A percentile compares a stretch with the other conserved stretches of the same genome.
Evolutionary conservation across 1,140 invertebrate species (phyloP).

Genomic region (Zaprionus africanus): DNA sequence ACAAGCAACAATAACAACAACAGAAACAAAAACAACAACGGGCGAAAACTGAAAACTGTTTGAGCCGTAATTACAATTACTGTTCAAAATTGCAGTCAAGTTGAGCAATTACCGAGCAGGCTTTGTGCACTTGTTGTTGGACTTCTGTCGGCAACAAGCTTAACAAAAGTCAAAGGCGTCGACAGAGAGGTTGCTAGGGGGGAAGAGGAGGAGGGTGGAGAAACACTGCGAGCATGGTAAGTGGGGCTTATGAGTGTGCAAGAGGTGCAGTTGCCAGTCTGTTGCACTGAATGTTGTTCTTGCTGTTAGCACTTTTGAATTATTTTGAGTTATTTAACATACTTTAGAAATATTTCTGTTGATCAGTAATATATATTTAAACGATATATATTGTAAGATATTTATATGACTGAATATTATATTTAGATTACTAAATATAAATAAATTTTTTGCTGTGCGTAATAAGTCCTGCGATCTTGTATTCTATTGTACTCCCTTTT

Average conservation of each 20-base stretch:
- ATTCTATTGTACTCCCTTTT: too few species aligned
- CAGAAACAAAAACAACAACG: not conserved
- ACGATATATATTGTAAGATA: not conserved
- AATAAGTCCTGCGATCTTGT: too few species aligned
- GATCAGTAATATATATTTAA: not conserved
- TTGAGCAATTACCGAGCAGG: slow-evolving; percentile 49
- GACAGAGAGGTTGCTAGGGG: not conserved
- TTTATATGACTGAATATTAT: not conserved
- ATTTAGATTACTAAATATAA: too few species aligned
- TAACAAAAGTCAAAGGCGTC: slow-evolving; percentile 22
- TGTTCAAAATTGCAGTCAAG: slow-evolving; percentile 56
- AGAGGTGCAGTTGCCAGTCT: not conserved
- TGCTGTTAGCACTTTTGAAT: not conserved
- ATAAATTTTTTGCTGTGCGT: too few species aligned
- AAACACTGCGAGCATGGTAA: not conserved
- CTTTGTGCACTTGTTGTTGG: slow-evolving; percentile 49
- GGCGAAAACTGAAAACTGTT: slow-evolving; percentile 14
- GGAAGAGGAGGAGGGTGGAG: too few species aligned
- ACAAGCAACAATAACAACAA: slow-evolving; percentile 14
- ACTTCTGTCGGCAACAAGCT: slow-evolving; percentile 25
- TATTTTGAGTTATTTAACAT: not conserved
- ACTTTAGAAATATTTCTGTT: not conserved
- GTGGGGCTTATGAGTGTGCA: not conserved
- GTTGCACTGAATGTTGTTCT: not conserved
- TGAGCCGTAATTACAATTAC: slow-evolving; percentile 57